Evolutionary conservation across 1,140 invertebrate genomes (phyloP), one percentile per base, ranked within the genome.

Genomic region (Lordiphosa collinella): DNA sequence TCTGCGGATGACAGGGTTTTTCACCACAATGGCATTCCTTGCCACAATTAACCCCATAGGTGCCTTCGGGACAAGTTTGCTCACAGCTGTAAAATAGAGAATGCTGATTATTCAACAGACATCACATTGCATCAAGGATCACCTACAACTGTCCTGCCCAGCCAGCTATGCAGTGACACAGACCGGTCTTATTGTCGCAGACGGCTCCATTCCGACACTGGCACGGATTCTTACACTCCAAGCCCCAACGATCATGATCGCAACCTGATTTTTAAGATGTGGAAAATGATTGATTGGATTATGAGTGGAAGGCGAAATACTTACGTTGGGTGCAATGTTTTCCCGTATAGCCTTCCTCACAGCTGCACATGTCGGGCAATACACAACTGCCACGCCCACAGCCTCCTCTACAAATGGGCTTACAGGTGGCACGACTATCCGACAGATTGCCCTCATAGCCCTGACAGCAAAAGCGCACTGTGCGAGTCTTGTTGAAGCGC

Each of bases 371-470:
- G 13, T 88, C 84, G 18, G 87, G 87, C 56, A 69, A 67, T 2
- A 84, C 62, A 35, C 87, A 88, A n/a, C 55, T 86, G 50, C 87
- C 87, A 61, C 87, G 84, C 47, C 87, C 87, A 80, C 87, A 88
- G 11, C 87, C 87, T 7, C 87, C 87, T 4, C 85, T 64, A 22
- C 87, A 88, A 31, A 88, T 82, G 32, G 87, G 87, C 48, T 72
- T 88, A 36, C 87, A 88, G 4, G 75, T 72, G 12, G 87, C 87
- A 4, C 87, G 79, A 14, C 78, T 88, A 4, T 80, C 75, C 25
- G 87, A 79, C 1, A 87, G 67, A 47, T 88, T 88, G 5, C 85
- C 87, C 43, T 87, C 87, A 43, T 87, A 88, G 35, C 87, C 87
- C 25, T 82, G 72, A 13, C 87, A 88, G 55, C 87, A 88, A 41